Evolutionary conservation across 2,113 vertebrate species (phyloP).

Genomic region (Leptobrachium leishanense): DNA sequence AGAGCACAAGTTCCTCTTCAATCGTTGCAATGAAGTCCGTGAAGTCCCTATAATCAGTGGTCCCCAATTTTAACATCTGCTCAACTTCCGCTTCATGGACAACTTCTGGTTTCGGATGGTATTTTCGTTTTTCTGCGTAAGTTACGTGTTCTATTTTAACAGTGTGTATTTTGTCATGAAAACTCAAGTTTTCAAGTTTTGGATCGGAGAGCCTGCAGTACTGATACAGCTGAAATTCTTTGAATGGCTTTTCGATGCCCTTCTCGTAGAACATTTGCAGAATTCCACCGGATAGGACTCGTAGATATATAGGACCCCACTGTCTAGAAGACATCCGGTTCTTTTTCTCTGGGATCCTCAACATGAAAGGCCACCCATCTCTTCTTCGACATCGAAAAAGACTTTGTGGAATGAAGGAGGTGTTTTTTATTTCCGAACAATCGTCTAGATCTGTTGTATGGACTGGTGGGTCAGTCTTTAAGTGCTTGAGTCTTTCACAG

Average conservation of each 20-base stretch:
- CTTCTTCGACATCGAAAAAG: slow-evolving; percentile 79
- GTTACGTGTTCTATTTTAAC: slow-evolving; percentile 89
- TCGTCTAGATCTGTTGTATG: neutral
- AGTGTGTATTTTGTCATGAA: slow-evolving; percentile 86
- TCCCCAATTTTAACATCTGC: slow-evolving; percentile 93
- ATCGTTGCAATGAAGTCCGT: slow-evolving; percentile 79
- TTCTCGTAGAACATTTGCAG: slow-evolving; percentile 95
- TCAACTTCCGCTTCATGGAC: slow-evolving; percentile 81
- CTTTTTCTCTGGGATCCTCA: slow-evolving; percentile 96
- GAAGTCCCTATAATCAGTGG: slow-evolving; percentile 79
- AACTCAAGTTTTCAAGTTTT: slow-evolving; percentile 83
- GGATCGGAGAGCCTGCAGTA: slow-evolving; percentile 83
- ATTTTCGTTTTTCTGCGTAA: slow-evolving; percentile 85
- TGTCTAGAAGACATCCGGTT: slow-evolving; percentile 98
- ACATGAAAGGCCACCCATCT: slow-evolving; percentile 90
- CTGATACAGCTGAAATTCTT: slow-evolving; percentile 86
- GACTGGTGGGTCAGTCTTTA: slow-evolving; percentile 63
- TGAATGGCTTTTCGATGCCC: slow-evolving; percentile 92
- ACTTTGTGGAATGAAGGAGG: slow-evolving; percentile 67
- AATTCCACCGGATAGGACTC: slow-evolving; percentile 79
- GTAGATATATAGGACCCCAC: slow-evolving; percentile 94
- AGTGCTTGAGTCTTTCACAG: slow-evolving; percentile 83
- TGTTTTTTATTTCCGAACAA: slow-evolving; percentile 38
- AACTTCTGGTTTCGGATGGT: slow-evolving; percentile 84
- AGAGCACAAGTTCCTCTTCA: slow-evolving; percentile 85